Conservation (phyloP, 2,797 vertebrate genomes). For the Ctenochaetus hawaiiensis region DNA sequence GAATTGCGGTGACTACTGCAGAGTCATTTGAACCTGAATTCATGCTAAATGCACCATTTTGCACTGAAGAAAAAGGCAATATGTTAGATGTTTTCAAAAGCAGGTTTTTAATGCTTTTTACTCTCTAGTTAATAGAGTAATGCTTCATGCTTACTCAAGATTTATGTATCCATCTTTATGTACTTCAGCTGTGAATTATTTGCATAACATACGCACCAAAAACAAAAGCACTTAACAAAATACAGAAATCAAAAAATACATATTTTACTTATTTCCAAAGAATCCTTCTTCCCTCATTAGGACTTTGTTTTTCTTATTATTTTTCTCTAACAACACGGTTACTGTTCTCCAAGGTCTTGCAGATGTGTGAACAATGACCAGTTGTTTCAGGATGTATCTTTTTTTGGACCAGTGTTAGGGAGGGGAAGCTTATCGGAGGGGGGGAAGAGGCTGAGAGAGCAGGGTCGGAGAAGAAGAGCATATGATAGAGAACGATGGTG, state of each 20-base stretch:
- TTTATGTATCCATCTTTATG: not conserved
- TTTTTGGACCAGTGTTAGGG: not conserved
- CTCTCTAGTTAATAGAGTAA: not conserved
- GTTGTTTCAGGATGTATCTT: constrained; percentile 3
- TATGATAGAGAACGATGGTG: constrained; percentile 41
- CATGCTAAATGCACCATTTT: too few relatives aligned
- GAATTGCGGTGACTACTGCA: too few relatives aligned
- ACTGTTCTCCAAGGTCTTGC: not conserved
- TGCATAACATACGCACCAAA: not conserved
- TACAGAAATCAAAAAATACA: not conserved
- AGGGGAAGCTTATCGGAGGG: not conserved
- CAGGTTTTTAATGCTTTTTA: too few relatives aligned
- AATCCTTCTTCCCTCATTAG: not conserved
- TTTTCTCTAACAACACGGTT: not conserved
- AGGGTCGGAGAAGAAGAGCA: constrained; percentile 2
- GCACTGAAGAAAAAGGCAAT: too few relatives aligned
- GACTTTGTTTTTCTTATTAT: not conserved
- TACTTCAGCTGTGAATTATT: not conserved
- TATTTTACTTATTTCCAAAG: constrained; percentile 18
- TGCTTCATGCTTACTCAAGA: not conserved
- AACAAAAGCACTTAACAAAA: constrained; percentile 1
- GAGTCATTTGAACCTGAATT: too few relatives aligned
- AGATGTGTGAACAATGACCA: constrained; percentile 27
- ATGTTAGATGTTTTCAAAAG: too few relatives aligned
- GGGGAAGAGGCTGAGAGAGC: not conserved